phyloP scores from a whole-genome alignment of 2,113 vertebrate species.

The Bubalus kerabau region DNA sequence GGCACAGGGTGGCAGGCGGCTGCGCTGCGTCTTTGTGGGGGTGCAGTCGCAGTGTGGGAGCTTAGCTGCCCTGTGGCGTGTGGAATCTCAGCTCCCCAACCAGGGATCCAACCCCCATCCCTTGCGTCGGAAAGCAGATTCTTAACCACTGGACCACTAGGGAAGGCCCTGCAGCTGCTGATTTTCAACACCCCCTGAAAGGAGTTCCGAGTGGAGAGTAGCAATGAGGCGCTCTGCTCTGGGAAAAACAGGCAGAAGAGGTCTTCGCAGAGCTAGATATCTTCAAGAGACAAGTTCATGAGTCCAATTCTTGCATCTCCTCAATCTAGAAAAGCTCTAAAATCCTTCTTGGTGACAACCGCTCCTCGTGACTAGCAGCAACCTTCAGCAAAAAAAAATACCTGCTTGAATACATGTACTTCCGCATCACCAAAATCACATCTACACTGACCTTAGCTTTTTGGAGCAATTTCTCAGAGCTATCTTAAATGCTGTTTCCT shows the following conservation, averaged over 20 bases:
- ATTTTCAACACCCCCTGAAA: background rate
- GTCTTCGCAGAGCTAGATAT: background rate
- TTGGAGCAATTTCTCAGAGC: background rate
- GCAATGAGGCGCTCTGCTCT: background rate
- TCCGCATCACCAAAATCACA: background rate
- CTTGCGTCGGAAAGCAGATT: background rate
- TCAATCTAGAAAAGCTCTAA: background rate
- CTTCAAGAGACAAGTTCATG: background rate
- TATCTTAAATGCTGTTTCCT: background rate
- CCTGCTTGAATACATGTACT: background rate
- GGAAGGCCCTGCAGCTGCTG: background rate
- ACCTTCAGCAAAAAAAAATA: background rate
- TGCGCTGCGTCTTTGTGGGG: rapidly evolving
- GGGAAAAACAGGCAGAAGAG: background rate
- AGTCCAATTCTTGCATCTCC: background rate
- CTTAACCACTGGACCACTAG: background rate
- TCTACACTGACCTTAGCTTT: background rate
- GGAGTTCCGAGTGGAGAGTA: background rate
- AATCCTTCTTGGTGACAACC: background rate
- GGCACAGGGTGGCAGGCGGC: rapidly evolving
- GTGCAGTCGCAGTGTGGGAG: rapidly evolving
- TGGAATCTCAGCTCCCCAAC: background rate
- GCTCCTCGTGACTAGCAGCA: background rate
- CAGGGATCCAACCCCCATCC: background rate
- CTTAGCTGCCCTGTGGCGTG: background rate